A percentile compares a stretch with the other conserved stretches of the same genome.
phyloP scores from a whole-genome alignment of 2,797 vertebrate genomes.

The Microctenopoma stevenorrisi region DNA sequence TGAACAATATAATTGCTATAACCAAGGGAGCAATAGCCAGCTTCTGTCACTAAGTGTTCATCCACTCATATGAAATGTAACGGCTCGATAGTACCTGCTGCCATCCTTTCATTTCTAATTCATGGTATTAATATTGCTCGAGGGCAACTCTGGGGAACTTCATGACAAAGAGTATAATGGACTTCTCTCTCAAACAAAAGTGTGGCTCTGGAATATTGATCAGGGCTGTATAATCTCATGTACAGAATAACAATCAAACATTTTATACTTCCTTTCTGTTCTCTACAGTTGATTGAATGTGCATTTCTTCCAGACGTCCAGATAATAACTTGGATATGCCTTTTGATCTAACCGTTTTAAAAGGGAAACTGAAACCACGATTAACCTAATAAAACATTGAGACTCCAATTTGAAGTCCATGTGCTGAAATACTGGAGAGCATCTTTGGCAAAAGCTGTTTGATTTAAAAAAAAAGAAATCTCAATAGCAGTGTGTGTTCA shows the following conservation, averaged over 20 bases:
- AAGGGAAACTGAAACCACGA: constrained; percentile 40
- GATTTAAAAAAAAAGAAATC: too few relatives aligned
- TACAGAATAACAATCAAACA: constrained; percentile 50
- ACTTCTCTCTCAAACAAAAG: constrained; percentile 63
- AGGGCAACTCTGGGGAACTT: constrained; percentile 67
- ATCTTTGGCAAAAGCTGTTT: neutral
- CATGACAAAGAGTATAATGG: constrained; percentile 68
- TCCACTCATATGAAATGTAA: constrained; percentile 63
- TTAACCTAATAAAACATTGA: constrained; percentile 38
- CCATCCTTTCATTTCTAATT: constrained; percentile 73
- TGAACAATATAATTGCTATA: constrained; percentile 70
- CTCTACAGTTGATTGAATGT: constrained; percentile 34
- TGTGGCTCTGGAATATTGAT: constrained; percentile 68
- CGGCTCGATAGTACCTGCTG: constrained; percentile 62
- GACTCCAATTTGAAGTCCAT: constrained; percentile 28
- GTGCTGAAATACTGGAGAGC: constrained; percentile 13
- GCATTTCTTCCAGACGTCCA: constrained; percentile 41
- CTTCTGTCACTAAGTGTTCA: constrained; percentile 72
- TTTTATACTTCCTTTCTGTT: constrained; percentile 1
- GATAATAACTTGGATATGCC: constrained; percentile 38
- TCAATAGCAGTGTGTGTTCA: neutral
- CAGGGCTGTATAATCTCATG: constrained; percentile 32
- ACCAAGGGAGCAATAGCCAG: constrained; percentile 68
- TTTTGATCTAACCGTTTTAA: constrained; percentile 52
- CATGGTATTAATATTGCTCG: constrained; percentile 69